phyloP scores from a whole-genome alignment of 2,888 invertebrate genomes.

The Melanostoma mellinum region DNA sequence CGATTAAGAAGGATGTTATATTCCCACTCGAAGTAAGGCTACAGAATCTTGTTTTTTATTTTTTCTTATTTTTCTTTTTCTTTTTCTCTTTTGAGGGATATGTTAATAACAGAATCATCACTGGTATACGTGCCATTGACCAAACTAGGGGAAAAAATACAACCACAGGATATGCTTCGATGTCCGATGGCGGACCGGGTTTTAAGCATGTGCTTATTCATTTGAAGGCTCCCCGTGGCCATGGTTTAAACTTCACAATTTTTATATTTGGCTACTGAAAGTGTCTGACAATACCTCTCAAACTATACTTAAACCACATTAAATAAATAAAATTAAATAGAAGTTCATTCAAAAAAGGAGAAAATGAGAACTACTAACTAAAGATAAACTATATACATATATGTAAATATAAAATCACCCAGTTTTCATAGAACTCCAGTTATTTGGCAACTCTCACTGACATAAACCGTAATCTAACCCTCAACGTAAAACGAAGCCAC shows the following conservation, averaged over 20 bases:
- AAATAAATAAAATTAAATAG: too few species aligned
- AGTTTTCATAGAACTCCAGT: constrained; percentile 9
- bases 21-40: constrained; percentile 74
- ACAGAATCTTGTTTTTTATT: not conserved
- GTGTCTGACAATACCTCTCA: too few species aligned
- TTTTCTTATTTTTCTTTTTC: not conserved
- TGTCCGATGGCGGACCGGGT: constrained; percentile 79
- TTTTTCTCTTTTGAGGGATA: constrained; percentile 31
- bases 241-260: constrained; percentile 80
- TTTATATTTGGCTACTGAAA: constrained; percentile 77
- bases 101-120: constrained; percentile 6
- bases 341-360: not conserved
- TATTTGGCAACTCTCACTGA: constrained; percentile 53
- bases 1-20: constrained; percentile 53
- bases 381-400: not conserved
- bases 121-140: constrained; percentile 40
- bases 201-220: constrained; percentile 75
- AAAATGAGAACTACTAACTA: not conserved
- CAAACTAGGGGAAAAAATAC: constrained; percentile 76
- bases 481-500: constrained; percentile 43
- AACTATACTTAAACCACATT: too few species aligned
- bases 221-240: constrained; percentile 80
- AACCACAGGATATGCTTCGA: constrained; percentile 76
- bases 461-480: constrained; percentile 47
- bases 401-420: constrained; percentile 37